phyloP scores from a whole-genome alignment of 2,113 vertebrate genomes.

The Oxyura jamaicensis region DNA sequence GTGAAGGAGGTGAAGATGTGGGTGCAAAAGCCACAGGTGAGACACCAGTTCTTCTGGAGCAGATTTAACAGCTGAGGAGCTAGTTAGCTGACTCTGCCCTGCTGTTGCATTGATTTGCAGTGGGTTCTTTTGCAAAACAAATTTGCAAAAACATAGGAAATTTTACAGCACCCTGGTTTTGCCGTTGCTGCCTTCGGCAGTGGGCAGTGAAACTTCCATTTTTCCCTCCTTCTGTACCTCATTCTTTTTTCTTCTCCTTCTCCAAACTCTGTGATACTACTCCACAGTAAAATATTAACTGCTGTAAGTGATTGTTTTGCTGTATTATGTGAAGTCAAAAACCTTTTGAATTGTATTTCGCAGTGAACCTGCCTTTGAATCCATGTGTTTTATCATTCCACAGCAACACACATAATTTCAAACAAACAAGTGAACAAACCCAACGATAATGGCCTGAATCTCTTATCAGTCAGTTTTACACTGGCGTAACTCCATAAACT shows the following conservation, averaged over 20 bases:
- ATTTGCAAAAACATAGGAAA: neutral
- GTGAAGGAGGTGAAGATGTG: neutral
- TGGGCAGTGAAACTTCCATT: neutral
- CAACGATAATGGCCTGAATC: neutral
- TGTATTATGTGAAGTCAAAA: conserved; percentile 40
- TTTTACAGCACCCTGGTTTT: neutral
- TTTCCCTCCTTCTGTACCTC: neutral
- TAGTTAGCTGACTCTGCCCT: neutral
- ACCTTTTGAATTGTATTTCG: conserved; percentile 32
- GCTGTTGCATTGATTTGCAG: neutral
- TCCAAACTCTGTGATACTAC: neutral
- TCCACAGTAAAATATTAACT: neutral
- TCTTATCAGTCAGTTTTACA: conserved; percentile 56
- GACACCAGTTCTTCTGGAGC: neutral
- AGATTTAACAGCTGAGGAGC: neutral
- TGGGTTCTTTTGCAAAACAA: fast-evolving
- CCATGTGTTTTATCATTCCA: neutral
- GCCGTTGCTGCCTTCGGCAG: fast-evolving
- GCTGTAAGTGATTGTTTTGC: conserved; percentile 49
- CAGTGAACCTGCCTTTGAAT: conserved; percentile 51
- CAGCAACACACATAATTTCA: conserved; percentile 47
- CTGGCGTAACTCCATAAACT: conserved; percentile 60
- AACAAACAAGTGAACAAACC: conserved; percentile 53
- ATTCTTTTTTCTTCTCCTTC: neutral
- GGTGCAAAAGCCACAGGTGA: neutral